Conservation (phyloP, 2,797 vertebrate genomes). For the Chromobotia macracanthus region DNA sequence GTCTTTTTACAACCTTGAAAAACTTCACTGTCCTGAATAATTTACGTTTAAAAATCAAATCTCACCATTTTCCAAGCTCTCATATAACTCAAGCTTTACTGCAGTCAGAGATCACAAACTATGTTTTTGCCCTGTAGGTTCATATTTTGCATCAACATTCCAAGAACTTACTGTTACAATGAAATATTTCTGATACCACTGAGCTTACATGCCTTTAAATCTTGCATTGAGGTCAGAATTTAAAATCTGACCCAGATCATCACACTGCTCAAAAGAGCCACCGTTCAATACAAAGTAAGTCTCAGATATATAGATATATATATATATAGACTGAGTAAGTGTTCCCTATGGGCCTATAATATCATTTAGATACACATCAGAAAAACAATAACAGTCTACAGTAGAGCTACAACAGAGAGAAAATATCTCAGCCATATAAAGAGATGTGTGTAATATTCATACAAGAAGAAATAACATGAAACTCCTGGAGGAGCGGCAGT, state of each 20-base stretch:
- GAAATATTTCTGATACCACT: too few species aligned
- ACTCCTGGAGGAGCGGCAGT: constrained; percentile 18
- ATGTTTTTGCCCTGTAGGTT: background rate
- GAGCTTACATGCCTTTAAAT: background rate
- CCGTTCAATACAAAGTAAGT: too few species aligned
- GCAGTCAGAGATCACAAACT: background rate
- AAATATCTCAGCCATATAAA: background rate
- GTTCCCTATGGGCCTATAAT: background rate
- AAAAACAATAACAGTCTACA: background rate
- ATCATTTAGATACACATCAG: background rate
- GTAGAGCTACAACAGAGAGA: background rate
- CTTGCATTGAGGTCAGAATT: too few species aligned
- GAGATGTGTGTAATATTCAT: constrained; percentile 13
- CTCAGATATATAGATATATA: constrained; percentile 1
- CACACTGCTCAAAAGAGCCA: background rate
- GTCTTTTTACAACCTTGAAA: too few species aligned
- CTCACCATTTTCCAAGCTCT: too few species aligned
- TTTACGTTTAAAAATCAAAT: too few species aligned
- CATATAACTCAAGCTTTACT: too few species aligned
- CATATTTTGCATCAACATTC: background rate
- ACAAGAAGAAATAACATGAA: constrained; percentile 45
- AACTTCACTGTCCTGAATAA: too few species aligned
- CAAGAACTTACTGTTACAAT: background rate
- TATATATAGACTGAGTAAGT: constrained; percentile 1
- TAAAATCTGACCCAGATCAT: background rate